Base-by-base conservation (phyloP, 2,113 vertebrate genomes). In the Okapia johnstoni region DNA sequence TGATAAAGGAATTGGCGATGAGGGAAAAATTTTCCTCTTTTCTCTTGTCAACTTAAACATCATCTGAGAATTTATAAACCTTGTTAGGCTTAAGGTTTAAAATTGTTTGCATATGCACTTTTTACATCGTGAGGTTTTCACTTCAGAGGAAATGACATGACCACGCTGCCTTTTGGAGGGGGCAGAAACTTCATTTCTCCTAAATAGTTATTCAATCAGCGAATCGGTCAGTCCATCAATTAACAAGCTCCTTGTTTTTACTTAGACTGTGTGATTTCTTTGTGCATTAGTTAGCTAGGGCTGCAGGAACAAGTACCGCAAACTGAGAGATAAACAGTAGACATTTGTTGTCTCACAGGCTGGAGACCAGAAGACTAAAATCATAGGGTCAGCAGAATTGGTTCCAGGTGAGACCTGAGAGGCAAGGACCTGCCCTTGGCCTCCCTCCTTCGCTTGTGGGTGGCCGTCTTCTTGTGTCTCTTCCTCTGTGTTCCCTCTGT, bases 1-100 rank as follows among this genome's bases (percentile, higher is more conserved):
- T 97, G 93, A 96, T 97, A 94, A 94, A 97, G 86, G 85, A 77
- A 21, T 88, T 94, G 88, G 60, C 57, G 61, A 87, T 43, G 94
- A 97, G 66, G 88, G 46, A 61, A 94, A 83, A 25, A 28, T 90
- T 95, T 89, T 81, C 33, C 80, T 83, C 33, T 76, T 28, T 55
- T 90, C 46, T 88, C 55, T 97, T 80, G 63, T 93, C 87, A 81
- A 66, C 96, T 96, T 94, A 90, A 89, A 93, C 77, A 96, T 93
- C 77, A 83, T 55, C 80, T 60, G 48, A 92, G 63, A 95, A 96
- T 95, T 92, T 97, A 60, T 90, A 87, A 79, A 92, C 88, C 76
- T 94, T 61, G 19, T 85, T 80, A 43, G 88, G 52, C 54, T 96
- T 95, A 88, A 97, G 58, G 63, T 80, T 96, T 96, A 88, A 90